Conservation (phyloP, 2,113 vertebrate species). For the Mus pahari region DNA sequence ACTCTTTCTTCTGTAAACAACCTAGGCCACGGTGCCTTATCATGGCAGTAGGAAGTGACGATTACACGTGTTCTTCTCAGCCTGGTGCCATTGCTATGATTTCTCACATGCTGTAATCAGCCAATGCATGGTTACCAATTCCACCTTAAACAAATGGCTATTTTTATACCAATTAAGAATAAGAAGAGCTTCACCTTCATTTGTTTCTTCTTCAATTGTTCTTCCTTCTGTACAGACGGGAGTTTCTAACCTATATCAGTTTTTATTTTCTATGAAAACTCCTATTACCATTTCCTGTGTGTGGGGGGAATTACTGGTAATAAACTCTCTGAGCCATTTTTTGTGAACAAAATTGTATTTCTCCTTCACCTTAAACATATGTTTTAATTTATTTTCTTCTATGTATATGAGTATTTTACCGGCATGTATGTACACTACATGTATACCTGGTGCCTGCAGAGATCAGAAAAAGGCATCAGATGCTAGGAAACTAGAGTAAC, state of each 20-base stretch:
- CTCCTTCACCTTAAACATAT: not conserved
- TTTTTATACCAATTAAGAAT: not conserved
- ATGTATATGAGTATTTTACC: not conserved
- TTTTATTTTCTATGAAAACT: not conserved
- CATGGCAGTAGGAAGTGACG: not conserved
- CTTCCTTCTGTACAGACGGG: not conserved
- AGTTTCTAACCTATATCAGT: not conserved
- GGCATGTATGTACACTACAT: not conserved
- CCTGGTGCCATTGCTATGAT: not conserved
- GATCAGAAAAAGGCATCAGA: not conserved
- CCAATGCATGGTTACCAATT: not conserved
- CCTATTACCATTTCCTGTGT: not conserved
- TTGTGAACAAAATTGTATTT: not conserved
- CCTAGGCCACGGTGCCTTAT: not conserved
- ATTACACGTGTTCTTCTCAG: not conserved
- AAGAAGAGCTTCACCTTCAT: slow-evolving; percentile 20
- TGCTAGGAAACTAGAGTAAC: not conserved
- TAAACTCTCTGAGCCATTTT: not conserved
- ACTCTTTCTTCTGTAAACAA: not conserved
- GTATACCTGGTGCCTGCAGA: not conserved
- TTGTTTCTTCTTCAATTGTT: not conserved
- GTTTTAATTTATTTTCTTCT: not conserved
- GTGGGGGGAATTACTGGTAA: not conserved
- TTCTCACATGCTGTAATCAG: not conserved
- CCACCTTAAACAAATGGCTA: not conserved